Percentiles rank a stretch among this genome's conserved stretches.
Evolutionary conservation across 1,140 invertebrate species (phyloP).

Genomic region (Zeugodacus cucurbitae): DNA sequence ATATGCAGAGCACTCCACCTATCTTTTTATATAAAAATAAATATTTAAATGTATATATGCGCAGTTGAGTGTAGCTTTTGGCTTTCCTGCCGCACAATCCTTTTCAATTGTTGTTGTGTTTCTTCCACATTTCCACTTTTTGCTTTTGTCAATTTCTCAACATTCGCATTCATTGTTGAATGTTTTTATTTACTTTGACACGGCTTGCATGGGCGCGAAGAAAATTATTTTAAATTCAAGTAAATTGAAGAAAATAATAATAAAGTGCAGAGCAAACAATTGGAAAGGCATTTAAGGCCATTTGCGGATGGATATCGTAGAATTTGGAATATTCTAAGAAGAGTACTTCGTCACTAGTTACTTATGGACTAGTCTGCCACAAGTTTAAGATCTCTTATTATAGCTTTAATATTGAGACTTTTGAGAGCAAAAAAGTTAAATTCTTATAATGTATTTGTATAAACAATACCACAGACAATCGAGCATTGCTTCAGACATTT

Average conservation of each 20-base stretch:
- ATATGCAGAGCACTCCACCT: neutral
- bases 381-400: too few relatives aligned
- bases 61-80: neutral
- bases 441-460: too few relatives aligned
- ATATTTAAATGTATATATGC: neutral
- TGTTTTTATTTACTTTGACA: constrained; percentile 13
- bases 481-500: too few relatives aligned
- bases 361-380: neutral
- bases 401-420: too few relatives aligned
- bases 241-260: constrained; percentile 12
- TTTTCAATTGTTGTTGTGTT: neutral
- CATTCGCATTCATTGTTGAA: neutral
- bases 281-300: neutral
- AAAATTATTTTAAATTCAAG: neutral
- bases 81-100: neutral
- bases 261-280: neutral
- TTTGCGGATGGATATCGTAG: neutral
- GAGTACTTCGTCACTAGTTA: neutral
- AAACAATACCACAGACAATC: too few relatives aligned
- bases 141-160: neutral
- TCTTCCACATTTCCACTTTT: neutral
- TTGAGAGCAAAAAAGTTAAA: too few relatives aligned
- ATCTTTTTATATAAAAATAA: neutral
- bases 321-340: neutral
- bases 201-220: neutral